These are phyloP conservation scores for Gadus macrocephalus DNA, from an alignment of 2,113 vertebrate genomes.

Conservation along the genomic window DNA sequence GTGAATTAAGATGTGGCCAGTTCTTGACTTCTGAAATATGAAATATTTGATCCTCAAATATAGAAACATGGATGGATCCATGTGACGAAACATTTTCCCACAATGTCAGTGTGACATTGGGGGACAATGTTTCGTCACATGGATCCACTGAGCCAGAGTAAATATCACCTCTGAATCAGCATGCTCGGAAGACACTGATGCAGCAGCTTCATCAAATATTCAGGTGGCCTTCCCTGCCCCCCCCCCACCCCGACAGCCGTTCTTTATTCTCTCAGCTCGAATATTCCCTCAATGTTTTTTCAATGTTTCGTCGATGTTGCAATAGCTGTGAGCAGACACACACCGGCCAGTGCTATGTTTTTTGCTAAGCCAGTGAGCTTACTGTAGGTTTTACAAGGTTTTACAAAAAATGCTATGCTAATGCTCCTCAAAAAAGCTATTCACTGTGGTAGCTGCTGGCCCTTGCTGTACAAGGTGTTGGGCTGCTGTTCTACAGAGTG, in stretches of 20 bases:
- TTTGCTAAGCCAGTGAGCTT: too few relatives aligned
- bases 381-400: too few relatives aligned
- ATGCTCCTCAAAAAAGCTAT: too few relatives aligned
- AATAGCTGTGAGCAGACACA: neutral
- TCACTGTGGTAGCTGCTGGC: too few relatives aligned
- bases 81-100: neutral
- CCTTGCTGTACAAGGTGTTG: neutral
- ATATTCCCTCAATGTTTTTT: neutral
- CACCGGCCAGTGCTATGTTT: too few relatives aligned
- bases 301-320: neutral
- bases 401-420: too few relatives aligned
- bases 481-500: neutral
- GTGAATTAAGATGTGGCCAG: too few relatives aligned
- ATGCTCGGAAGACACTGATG: neutral
- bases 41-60: too few relatives aligned
- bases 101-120: neutral
- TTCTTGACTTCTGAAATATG: too few relatives aligned
- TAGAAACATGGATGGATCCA: too few relatives aligned
- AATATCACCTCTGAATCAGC: neutral
- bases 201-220: conserved; percentile 3
- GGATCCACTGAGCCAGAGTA: neutral
- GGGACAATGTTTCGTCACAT: neutral
- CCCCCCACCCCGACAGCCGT: neutral
- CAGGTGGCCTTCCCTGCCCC: neutral
- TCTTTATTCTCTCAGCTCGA: neutral